These are phyloP conservation scores for Acanthiza pusilla DNA, from an alignment of 2,797 vertebrate genomes.

Conservation along the genomic window DNA sequence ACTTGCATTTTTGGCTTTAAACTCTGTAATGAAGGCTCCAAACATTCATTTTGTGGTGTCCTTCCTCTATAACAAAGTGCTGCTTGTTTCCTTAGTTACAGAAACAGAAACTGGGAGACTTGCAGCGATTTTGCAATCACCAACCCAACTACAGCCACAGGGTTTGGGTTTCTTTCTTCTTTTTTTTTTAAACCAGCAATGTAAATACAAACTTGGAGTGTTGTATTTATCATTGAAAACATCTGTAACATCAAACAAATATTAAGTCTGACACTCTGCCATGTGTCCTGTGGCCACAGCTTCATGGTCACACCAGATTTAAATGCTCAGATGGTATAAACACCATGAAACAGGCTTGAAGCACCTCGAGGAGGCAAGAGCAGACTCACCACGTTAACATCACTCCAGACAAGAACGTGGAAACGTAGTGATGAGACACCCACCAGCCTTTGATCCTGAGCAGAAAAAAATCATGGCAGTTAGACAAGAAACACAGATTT, in stretches of 20 bases:
- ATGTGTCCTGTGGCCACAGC: not conserved
- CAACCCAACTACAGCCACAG: not conserved
- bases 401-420: conserved; percentile 94
- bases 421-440: conserved; percentile 97
- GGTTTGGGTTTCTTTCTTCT: not conserved
- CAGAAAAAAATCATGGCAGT: not conserved
- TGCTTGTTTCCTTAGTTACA: not conserved
- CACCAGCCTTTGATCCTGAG: conserved; percentile 97
- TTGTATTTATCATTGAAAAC: not conserved
- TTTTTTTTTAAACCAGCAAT: not conserved
- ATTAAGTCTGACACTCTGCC: not conserved
- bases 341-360: not conserved
- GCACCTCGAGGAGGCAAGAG: not conserved
- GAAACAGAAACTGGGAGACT: not conserved
- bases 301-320: not conserved
- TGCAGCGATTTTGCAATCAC: not conserved
- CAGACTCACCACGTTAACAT: conserved; percentile 96
- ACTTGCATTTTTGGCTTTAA: not conserved
- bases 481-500: not conserved
- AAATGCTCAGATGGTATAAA: not conserved
- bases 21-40: not conserved
- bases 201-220: not conserved
- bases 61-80: not conserved
- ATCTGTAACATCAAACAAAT: not conserved
- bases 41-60: not conserved